Percentiles rank a stretch among this genome's conserved stretches.
These are phyloP conservation scores for Sternarchorhynchus goeldii DNA, from an alignment of 2,797 vertebrate species.

Conservation along the genomic window DNA sequence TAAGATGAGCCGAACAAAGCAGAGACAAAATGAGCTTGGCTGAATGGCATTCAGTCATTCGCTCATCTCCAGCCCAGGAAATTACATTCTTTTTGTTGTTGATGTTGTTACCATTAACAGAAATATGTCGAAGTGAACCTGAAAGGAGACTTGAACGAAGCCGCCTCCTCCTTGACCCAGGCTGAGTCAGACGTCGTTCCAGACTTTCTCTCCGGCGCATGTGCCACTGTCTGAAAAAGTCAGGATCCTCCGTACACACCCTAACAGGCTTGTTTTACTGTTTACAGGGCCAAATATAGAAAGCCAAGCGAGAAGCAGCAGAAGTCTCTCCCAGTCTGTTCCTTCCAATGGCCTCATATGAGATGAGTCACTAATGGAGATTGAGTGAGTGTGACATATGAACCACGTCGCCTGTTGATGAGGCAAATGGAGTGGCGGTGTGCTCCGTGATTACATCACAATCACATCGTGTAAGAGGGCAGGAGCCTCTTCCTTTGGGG, in stretches of 20 bases:
- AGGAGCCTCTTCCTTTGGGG: background rate
- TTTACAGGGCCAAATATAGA: slow-evolving; percentile 13
- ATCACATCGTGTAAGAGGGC: slow-evolving; percentile 9
- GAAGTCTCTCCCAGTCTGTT: background rate
- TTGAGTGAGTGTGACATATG: slow-evolving; percentile 39
- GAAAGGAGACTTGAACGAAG: background rate
- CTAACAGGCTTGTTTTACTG: slow-evolving; percentile 12
- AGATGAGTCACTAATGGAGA: slow-evolving; percentile 18
- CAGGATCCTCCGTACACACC: background rate
- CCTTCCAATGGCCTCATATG: slow-evolving; percentile 6
- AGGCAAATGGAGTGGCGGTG: slow-evolving; percentile 26
- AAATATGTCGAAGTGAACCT: background rate
- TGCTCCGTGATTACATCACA: background rate
- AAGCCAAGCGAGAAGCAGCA: background rate
- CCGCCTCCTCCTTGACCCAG: background rate
- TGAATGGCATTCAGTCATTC: background rate
- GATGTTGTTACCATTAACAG: background rate
- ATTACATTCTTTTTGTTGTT: background rate
- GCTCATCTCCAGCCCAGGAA: background rate
- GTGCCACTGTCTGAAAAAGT: background rate
- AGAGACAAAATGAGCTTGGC: background rate
- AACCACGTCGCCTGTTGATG: slow-evolving; percentile 1
- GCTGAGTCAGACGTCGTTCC: background rate
- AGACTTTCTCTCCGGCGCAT: background rate
- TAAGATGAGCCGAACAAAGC: background rate